Evolutionary conservation across 2,113 vertebrate genomes (phyloP).

Genomic region (Pleuronectes platessa): DNA sequence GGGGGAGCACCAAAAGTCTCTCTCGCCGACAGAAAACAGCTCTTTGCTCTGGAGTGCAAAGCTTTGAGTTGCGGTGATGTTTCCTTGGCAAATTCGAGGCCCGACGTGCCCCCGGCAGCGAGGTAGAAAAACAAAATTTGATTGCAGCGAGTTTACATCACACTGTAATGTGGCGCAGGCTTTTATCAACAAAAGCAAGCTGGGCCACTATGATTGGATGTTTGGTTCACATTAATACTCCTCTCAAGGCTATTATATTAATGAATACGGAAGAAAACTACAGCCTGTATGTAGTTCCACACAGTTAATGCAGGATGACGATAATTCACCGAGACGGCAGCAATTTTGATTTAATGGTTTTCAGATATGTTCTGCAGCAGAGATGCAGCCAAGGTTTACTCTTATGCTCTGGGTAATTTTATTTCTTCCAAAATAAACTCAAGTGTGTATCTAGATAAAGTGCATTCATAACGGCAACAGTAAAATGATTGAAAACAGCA

Average conservation of each 20-base stretch:
- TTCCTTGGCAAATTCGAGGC: conserved; percentile 57
- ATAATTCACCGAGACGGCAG: conserved; percentile 52
- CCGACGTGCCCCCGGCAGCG: conserved; percentile 47
- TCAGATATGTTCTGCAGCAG: conserved; percentile 18
- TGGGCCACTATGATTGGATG: conserved; percentile 52
- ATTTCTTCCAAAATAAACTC: conserved; percentile 9
- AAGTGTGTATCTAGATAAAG: conserved; percentile 8
- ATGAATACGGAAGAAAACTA: conserved; percentile 63
- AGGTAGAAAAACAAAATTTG: conserved; percentile 58
- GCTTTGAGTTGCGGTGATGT: conserved; percentile 59
- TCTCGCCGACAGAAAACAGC: conserved; percentile 40
- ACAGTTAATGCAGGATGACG: conserved; percentile 45
- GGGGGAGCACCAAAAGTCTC: conserved; percentile 8
- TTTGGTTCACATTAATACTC: conserved; percentile 68
- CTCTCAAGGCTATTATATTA: conserved; percentile 65
- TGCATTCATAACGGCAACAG: conserved; percentile 5
- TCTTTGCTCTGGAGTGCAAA: conserved; percentile 29
- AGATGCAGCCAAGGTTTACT: conserved; percentile 4
- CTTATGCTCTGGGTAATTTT: conserved; percentile 37
- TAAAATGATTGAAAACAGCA: conserved; percentile 4
- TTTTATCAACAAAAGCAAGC: conserved; percentile 68
- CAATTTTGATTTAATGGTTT: conserved; percentile 56
- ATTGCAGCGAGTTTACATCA: conserved; percentile 78
- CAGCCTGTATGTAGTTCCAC: conserved; percentile 31
- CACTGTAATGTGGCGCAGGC: conserved; percentile 53